These are phyloP conservation scores for Dissostichus mawsoni DNA, from an alignment of 2,113 vertebrate genomes.

Conservation along the genomic window DNA sequence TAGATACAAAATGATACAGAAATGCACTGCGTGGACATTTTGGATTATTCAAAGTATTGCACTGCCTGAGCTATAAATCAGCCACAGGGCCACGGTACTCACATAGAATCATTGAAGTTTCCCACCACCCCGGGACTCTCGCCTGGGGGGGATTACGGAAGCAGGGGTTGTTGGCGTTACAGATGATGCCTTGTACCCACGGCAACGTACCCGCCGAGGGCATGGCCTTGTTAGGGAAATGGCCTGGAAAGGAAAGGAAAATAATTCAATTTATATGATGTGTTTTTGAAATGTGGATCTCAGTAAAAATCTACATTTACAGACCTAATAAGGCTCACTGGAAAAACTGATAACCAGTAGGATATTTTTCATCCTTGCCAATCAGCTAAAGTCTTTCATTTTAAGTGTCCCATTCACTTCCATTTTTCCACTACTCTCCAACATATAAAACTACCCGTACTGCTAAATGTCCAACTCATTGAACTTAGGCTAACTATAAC, in stretches of 20 bases:
- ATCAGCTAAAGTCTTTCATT: neutral
- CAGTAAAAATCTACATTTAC: neutral
- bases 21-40: no score
- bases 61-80: neutral
- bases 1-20: no score
- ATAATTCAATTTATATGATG: neutral
- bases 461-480: neutral
- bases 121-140: slow-evolving; percentile 93
- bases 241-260: slow-evolving; percentile 84
- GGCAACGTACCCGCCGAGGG: slow-evolving; percentile 96
- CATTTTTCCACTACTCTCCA: neutral
- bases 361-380: neutral
- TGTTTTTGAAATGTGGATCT: neutral
- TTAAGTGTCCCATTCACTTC: neutral
- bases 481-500: neutral
- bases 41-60: neutral
- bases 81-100: slow-evolving; percentile 61
- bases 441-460: neutral
- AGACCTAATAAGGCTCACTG: neutral
- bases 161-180: slow-evolving; percentile 98
- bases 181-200: slow-evolving; percentile 98
- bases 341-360: no score
- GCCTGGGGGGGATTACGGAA: slow-evolving; percentile 95
- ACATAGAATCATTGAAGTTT: slow-evolving; percentile 99
- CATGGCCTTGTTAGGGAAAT: slow-evolving; percentile 99